Evolutionary conservation across 2,888 invertebrate species (phyloP).

Genomic region (Zhuqinia jingwanae): DNA sequence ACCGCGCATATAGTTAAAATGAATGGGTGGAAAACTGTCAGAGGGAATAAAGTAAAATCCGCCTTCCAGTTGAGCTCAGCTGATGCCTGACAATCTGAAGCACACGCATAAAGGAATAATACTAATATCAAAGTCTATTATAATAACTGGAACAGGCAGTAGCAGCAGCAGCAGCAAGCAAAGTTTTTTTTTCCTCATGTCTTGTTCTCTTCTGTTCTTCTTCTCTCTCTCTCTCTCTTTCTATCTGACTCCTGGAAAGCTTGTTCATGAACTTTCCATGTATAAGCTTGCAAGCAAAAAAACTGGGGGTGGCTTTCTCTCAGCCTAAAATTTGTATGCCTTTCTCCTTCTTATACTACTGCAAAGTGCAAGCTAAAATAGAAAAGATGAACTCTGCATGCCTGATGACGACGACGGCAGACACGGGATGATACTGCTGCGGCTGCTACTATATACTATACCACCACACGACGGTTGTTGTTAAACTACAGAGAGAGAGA

Average conservation of each 20-base stretch:
- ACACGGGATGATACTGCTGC: no score
- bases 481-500: constrained; percentile 14
- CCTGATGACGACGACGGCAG: constrained; percentile 19
- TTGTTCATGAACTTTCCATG: constrained; percentile 51
- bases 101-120: constrained; percentile 16
- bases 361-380: constrained; percentile 34
- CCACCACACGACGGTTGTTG: constrained; percentile 19
- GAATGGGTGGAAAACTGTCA: constrained; percentile 72
- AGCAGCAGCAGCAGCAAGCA: no score
- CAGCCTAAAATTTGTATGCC: not conserved
- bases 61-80: constrained; percentile 62
- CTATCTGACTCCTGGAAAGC: not conserved
- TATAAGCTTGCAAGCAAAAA: not conserved
- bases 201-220: not conserved
- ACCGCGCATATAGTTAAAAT: constrained; percentile 5
- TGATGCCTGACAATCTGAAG: constrained; percentile 57
- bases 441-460: no score
- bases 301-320: not conserved
- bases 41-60: constrained; percentile 53
- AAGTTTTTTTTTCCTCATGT: no score
- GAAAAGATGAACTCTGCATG: constrained; percentile 28
- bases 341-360: constrained; percentile 29
- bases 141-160: constrained; percentile 29
- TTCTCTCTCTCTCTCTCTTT: not conserved
- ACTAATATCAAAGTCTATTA: constrained; percentile 25